Base-by-base conservation (phyloP, 2,888 invertebrate species). In the Sarcophaga subvicina region DNA sequence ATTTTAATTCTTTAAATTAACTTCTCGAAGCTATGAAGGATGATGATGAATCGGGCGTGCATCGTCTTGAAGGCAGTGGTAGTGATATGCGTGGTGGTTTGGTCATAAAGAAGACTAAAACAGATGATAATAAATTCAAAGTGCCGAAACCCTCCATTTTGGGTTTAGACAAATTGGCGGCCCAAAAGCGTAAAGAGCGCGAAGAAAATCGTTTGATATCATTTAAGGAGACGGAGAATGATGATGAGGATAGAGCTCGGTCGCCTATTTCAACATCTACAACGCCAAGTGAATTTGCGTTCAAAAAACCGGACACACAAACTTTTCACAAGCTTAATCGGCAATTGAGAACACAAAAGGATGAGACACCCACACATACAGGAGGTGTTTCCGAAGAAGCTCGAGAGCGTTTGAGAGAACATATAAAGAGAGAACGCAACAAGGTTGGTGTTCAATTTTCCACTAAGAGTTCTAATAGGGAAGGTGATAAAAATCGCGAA, bases 301-400 rank as follows among this genome's bases (percentile, higher is more conserved):
- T 93, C 71, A 93, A 93, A 87, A 93, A 92, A 17, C 93, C 91
- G 2, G 92, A 93, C 83, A 91, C 90, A 6, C 91, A 90, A 77
- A 91, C 90, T 89, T 91, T 91, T 69, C 92, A 93, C 49, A 93
- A 92, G 83, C 79, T 93, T 3, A 92, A 90, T 54, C 90, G 97
- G 70, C 96, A 97, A 92, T 97, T 98, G 91, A 95, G 99, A 71
- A 95, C 95, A 72, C 95, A 96, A 14, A 95, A 96, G 90, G 96
- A 96, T 90, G 99, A 99, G 94, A 99, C 99, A 0, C 99, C 99
- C 0, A 97, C 98, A 0, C 96, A 99, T 91, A 98, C 98, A 0
- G 99, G 98, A 5, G 99, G 99, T 6, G 96, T 99, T 27, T 97
- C 97, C 47, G 95, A 96, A 81, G 90, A 91, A 69, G 93, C 93